Evolutionary conservation across 2,888 invertebrate species (phyloP).

Genomic region (Nephrotoma appendiculata): DNA sequence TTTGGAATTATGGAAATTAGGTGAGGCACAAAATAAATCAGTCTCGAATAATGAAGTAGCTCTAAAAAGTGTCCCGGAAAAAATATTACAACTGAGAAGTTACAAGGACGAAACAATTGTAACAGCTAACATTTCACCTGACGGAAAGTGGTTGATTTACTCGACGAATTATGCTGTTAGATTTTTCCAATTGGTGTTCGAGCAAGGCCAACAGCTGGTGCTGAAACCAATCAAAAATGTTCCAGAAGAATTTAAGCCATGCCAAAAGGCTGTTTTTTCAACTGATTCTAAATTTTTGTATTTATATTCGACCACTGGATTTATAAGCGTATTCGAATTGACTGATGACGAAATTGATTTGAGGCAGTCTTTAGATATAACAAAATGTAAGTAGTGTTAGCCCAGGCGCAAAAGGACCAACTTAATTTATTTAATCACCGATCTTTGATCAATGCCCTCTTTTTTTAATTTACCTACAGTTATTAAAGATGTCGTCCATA

Average conservation of each 20-base stretch:
- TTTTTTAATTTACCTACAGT: slow-evolving; percentile 31
- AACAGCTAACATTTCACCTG: slow-evolving; percentile 53
- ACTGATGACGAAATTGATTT: slow-evolving; percentile 24
- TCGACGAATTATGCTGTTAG: slow-evolving; percentile 52
- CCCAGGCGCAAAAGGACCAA: too few species aligned
- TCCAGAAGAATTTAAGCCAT: slow-evolving; percentile 25
- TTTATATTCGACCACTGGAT: slow-evolving; percentile 28
- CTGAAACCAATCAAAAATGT: slow-evolving; percentile 27
- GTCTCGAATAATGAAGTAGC: slow-evolving; percentile 17
- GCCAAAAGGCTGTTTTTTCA: slow-evolving; percentile 31
- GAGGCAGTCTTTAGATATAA: slow-evolving; percentile 26
- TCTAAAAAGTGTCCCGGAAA: slow-evolving; percentile 38
- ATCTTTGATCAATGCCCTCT: neutral
- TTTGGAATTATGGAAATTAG: slow-evolving; percentile 51
- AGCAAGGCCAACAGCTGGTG: slow-evolving; percentile 18
- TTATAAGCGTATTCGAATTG: slow-evolving; percentile 30
- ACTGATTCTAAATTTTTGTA: slow-evolving; percentile 30
- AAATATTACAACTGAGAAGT: slow-evolving; percentile 52
- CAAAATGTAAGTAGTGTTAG: slow-evolving; percentile 20
- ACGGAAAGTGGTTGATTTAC: slow-evolving; percentile 59
- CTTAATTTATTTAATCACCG: neutral
- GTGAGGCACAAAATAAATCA: slow-evolving; percentile 25
- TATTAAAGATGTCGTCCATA: slow-evolving; percentile 40
- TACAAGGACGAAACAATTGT: slow-evolving; percentile 50
- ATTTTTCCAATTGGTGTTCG: slow-evolving; percentile 41